These are phyloP conservation scores for Oscheius sp. DNA, from an alignment of 1,140 invertebrate species.

Conservation along the genomic window DNA sequence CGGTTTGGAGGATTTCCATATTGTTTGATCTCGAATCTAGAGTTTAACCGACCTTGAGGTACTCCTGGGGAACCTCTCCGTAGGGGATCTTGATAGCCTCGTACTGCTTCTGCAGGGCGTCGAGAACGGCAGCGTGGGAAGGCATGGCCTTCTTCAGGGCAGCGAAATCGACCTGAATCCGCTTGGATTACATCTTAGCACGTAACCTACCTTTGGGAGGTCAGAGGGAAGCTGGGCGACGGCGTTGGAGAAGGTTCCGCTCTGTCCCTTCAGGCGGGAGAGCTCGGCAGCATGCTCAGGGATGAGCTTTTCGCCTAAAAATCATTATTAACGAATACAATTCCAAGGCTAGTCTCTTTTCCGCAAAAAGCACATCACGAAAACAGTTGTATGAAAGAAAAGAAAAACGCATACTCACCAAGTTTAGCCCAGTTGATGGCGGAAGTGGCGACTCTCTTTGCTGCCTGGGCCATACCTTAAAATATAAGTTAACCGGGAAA, in stretches of 20 bases:
- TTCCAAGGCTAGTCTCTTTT: not conserved
- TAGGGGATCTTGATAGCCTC: conserved; percentile 57
- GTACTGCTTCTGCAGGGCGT: conserved; percentile 60
- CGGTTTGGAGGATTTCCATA: too few species aligned
- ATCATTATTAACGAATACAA: not conserved
- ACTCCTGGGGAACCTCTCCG: conserved; percentile 50
- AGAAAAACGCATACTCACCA: conserved; percentile 32
- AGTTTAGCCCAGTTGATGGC: conserved; percentile 60
- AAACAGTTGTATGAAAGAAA: conserved; percentile 3
- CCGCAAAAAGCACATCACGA: too few species aligned
- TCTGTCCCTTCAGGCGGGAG: conserved; percentile 51
- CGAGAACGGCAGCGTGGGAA: conserved; percentile 49
- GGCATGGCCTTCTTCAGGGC: conserved; percentile 59
- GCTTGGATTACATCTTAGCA: not conserved
- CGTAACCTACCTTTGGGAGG: conserved; percentile 46
- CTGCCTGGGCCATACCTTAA: conserved; percentile 41
- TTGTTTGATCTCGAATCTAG: too few species aligned
- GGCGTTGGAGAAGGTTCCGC: conserved; percentile 47
- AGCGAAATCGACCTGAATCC: conserved; percentile 51
- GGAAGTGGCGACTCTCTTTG: conserved; percentile 53
- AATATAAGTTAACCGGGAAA: too few species aligned
- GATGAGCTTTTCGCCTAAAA: conserved; percentile 41
- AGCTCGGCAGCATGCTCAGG: conserved; percentile 51
- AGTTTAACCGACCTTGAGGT: conserved; percentile 34
- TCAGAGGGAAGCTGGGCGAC: conserved; percentile 54